Evolutionary conservation across 2,113 vertebrate genomes (phyloP).

Genomic region (Thryonomys swinderianus): DNA sequence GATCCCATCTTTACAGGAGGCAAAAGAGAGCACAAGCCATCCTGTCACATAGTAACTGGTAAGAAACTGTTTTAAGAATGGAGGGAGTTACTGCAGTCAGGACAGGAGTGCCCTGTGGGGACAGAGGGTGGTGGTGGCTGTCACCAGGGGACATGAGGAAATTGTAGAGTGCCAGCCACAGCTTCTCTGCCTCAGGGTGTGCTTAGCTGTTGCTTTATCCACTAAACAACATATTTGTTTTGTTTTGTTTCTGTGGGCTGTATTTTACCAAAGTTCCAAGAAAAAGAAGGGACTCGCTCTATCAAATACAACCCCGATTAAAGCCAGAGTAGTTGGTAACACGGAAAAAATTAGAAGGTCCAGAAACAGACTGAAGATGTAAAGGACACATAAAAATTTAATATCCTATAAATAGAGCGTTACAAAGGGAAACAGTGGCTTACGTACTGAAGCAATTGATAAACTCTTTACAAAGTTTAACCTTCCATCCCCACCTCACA

Average conservation of each 20-base stretch:
- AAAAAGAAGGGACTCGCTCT: not conserved
- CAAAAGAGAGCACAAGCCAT: not conserved
- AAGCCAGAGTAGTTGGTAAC: not conserved
- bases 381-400: not conserved
- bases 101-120: not conserved
- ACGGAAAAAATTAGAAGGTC: conserved; percentile 12
- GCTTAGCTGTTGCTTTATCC: conserved; percentile 7
- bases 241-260: not conserved
- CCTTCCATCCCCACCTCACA: not conserved
- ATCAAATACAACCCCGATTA: conserved; percentile 18
- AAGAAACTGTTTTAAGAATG: not conserved
- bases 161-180: not conserved
- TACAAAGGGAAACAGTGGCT: not conserved
- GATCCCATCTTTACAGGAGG: not conserved
- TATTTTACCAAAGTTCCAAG: conserved; percentile 39
- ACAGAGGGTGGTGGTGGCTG: accelerated
- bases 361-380: not conserved
- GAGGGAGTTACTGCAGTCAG: not conserved
- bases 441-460: not conserved
- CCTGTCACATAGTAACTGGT: not conserved
- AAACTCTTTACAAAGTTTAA: not conserved
- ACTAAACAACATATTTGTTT: not conserved
- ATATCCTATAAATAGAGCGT: not conserved
- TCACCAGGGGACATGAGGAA: not conserved
- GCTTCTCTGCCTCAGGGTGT: not conserved